Conservation (phyloP, 2,113 vertebrate genomes). For the Pyrgilauda ruficollis region DNA sequence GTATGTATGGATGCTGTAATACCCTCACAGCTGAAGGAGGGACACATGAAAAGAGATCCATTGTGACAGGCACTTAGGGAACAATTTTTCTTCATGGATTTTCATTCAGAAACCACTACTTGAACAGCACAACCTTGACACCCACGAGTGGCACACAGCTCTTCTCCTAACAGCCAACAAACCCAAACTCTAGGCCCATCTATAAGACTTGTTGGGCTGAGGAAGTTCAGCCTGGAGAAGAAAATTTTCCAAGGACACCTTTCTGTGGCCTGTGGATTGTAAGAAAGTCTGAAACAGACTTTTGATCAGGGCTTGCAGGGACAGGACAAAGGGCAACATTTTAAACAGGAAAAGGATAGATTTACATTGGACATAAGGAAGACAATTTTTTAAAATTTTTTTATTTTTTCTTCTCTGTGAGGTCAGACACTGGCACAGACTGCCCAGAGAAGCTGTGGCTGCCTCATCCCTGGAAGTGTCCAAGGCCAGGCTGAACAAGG, state of each 20-base stretch:
- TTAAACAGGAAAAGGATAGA: neutral
- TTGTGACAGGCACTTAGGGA: neutral
- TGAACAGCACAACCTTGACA: neutral
- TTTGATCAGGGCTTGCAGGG: rapidly evolving
- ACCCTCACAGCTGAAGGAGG: neutral
- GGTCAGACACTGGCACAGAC: neutral
- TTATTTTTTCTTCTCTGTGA: neutral
- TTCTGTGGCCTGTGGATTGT: neutral
- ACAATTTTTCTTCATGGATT: neutral
- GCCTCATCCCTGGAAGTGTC: neutral
- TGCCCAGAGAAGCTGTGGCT: neutral
- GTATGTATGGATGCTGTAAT: neutral
- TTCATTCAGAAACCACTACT: neutral
- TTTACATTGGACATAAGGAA: neutral
- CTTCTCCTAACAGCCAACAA: neutral
- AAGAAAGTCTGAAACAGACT: neutral
- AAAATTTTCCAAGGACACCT: neutral
- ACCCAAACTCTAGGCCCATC: neutral
- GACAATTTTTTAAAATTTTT: neutral
- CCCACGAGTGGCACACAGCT: neutral
- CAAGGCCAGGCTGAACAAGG: rapidly evolving
- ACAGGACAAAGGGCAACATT: neutral
- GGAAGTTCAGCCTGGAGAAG: neutral
- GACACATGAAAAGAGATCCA: neutral
- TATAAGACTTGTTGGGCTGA: neutral